Percentiles rank a stretch among this genome's conserved stretches.
Evolutionary conservation across 2,888 invertebrate genomes (phyloP).

Genomic region (Sminthurides aquaticus): DNA sequence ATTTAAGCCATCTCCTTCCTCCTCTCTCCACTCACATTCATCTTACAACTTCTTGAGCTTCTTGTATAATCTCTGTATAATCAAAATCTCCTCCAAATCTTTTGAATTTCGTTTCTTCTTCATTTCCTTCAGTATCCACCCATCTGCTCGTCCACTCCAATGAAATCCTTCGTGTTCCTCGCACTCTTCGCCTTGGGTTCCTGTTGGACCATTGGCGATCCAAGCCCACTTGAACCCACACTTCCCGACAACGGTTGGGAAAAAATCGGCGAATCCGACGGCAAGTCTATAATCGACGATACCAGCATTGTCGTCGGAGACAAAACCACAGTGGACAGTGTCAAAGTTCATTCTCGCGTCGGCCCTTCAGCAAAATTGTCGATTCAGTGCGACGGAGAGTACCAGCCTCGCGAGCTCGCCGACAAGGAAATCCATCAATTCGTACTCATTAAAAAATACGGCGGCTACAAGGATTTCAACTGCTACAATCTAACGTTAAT

Average conservation of each 20-base stretch:
- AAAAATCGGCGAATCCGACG: background rate
- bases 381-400: background rate
- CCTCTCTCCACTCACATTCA: too few species aligned
- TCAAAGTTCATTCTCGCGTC: background rate
- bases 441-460: slow-evolving; percentile 5
- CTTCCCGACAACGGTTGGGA: too few species aligned
- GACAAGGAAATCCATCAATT: slow-evolving; percentile 1
- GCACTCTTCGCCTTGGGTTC: background rate
- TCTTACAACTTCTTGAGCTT: too few species aligned
- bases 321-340: background rate
- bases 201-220: background rate
- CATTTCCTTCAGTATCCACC: too few species aligned
- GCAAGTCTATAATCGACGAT: background rate
- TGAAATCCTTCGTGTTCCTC: too few species aligned
- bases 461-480: background rate
- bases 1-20: too few species aligned
- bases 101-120: too few species aligned
- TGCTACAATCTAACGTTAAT: background rate
- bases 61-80: too few species aligned
- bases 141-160: too few species aligned
- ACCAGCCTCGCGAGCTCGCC: background rate
- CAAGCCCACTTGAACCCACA: too few species aligned
- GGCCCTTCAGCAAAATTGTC: background rate
- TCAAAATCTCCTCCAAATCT: too few species aligned
- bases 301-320: background rate